Percentiles rank a stretch among this genome's conserved stretches.
phyloP scores from a whole-genome alignment of 2,113 vertebrate genomes.

The Pandion haliaetus region DNA sequence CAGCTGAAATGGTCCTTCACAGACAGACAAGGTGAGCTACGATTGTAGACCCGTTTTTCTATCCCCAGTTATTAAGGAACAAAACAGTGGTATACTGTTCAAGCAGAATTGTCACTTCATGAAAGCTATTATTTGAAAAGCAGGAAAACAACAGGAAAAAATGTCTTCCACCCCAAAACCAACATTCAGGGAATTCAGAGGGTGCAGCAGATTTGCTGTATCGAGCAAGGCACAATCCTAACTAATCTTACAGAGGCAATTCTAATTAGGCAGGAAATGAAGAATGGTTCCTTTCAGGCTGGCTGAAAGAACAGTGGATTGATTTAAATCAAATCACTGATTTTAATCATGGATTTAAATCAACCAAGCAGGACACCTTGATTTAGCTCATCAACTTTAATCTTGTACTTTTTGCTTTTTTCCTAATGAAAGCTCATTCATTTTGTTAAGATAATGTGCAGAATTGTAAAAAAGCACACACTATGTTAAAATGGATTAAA shows the following conservation, averaged over 20 bases:
- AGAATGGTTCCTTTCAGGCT: slow-evolving; percentile 21
- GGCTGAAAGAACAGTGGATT: slow-evolving; percentile 43
- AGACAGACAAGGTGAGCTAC: background rate
- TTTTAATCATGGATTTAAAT: slow-evolving; percentile 61
- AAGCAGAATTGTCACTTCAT: background rate
- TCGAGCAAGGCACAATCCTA: background rate
- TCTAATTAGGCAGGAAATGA: slow-evolving; percentile 52
- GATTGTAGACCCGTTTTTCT: background rate
- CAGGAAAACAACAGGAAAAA: background rate
- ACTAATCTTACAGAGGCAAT: slow-evolving; percentile 4
- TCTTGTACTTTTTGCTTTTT: slow-evolving; percentile 45
- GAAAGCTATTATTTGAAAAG: background rate
- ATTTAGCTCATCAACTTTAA: slow-evolving; percentile 60
- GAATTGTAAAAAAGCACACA: slow-evolving; percentile 26
- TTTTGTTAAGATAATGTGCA: slow-evolving; percentile 13
- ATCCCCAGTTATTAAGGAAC: background rate
- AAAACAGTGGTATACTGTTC: background rate
- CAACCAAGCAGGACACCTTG: slow-evolving; percentile 59
- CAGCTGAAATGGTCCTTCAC: background rate
- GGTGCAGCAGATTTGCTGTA: background rate
- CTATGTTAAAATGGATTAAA: background rate
- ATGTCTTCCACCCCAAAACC: background rate
- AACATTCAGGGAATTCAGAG: background rate
- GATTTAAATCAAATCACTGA: slow-evolving; percentile 65
- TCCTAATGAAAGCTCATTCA: slow-evolving; percentile 47